Conservation (phyloP, 2,888 invertebrate genomes). For the Zonitis immaculata region DNA sequence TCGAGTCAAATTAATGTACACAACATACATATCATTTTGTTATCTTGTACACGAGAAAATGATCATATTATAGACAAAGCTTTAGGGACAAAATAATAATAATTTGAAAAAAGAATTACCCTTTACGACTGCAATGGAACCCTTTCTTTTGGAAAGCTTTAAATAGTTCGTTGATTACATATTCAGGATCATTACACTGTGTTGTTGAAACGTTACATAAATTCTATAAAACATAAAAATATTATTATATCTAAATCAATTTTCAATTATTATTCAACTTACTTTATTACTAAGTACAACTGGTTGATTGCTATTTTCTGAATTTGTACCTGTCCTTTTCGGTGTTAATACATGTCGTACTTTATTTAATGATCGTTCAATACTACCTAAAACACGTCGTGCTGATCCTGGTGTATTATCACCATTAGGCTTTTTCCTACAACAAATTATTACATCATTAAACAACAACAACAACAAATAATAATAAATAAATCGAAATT, state of each 20-base stretch:
- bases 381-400: conserved; percentile 59
- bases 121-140: conserved; percentile 60
- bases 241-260: too few relatives aligned
- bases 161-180: conserved; percentile 58
- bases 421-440: conserved; percentile 31
- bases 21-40: too few relatives aligned
- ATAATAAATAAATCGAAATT: conserved; percentile 13
- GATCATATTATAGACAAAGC: too few relatives aligned
- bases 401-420: conserved; percentile 52
- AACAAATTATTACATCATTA: too few relatives aligned
- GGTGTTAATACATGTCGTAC: conserved; percentile 69
- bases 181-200: conserved; percentile 59
- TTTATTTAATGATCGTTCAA: conserved; percentile 64
- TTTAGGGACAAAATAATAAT: too few relatives aligned
- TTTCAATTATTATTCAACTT: conserved; percentile 19
- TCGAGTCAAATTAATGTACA: too few relatives aligned
- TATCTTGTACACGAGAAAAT: too few relatives aligned
- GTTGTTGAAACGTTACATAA: conserved; percentile 70
- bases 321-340: conserved; percentile 37
- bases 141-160: conserved; percentile 59
- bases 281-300: conserved; percentile 52
- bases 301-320: conserved; percentile 42
- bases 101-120: conserved; percentile 52
- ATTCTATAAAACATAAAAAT: conserved; percentile 48
- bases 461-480: too few relatives aligned